Percentiles rank a stretch among this genome's conserved stretches.
Conservation (phyloP, 2,113 vertebrate species). For the Chionis minor region DNA sequence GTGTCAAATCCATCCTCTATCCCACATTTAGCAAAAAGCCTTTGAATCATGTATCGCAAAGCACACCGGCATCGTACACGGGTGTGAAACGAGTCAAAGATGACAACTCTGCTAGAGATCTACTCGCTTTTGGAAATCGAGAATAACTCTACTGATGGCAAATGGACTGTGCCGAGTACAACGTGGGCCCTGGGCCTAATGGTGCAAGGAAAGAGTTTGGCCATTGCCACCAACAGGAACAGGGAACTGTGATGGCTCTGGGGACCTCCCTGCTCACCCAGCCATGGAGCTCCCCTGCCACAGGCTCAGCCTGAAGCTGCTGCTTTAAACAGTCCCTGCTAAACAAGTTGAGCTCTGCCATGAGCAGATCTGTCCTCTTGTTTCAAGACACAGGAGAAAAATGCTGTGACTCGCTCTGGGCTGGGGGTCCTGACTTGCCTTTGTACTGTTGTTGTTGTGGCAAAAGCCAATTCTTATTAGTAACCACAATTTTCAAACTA, state of each 20-base stretch:
- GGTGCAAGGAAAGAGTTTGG: neutral
- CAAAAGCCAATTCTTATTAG: neutral
- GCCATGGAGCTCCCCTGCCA: neutral
- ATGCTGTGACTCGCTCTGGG: neutral
- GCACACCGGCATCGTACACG: rapidly evolving
- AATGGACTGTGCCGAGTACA: neutral
- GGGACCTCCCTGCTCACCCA: neutral
- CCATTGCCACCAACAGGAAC: rapidly evolving
- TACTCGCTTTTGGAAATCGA: neutral
- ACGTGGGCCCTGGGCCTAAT: neutral
- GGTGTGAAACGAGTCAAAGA: neutral
- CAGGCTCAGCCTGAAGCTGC: neutral
- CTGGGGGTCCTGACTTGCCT: neutral
- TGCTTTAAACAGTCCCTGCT: neutral
- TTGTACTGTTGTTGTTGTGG: neutral
- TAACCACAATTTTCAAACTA: neutral
- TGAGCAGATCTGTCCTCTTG: neutral
- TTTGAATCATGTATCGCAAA: neutral
- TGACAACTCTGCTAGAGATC: neutral
- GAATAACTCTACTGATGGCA: neutral
- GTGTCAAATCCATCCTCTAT: neutral
- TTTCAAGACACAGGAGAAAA: neutral
- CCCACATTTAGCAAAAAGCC: neutral
- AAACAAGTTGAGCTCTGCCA: neutral
- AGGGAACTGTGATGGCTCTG: neutral